Evolutionary conservation across 2,113 vertebrate genomes (phyloP).

Genomic region (Coryphaenoides rupestris): DNA sequence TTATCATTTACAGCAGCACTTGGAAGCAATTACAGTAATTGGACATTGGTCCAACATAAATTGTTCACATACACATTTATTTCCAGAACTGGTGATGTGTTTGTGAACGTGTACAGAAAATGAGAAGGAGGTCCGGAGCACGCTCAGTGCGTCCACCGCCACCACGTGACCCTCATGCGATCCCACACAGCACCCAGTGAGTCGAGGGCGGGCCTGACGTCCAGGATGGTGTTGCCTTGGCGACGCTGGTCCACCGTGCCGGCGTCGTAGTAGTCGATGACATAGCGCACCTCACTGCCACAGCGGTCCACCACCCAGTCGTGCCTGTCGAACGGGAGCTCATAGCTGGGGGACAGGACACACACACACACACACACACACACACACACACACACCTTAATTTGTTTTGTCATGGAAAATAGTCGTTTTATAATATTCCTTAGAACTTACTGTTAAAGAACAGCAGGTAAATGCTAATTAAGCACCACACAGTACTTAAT

Average conservation of each 20-base stretch:
- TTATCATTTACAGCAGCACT: no score
- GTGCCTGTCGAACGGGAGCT: constrained; percentile 84
- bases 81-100: background rate
- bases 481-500: no score
- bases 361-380: background rate
- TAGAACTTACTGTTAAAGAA: no score
- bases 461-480: no score
- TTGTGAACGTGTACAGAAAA: no score
- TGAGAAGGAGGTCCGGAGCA: background rate
- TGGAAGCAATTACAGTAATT: no score
- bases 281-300: constrained; percentile 80
- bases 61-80: no score
- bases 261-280: constrained; percentile 87
- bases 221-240: constrained; percentile 68
- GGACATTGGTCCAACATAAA: no score
- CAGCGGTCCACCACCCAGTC: constrained; percentile 86
- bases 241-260: constrained; percentile 65
- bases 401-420: no score
- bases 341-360: constrained; percentile 63
- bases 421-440: no score
- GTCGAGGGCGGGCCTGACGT: constrained; percentile 83
- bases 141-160: constrained; percentile 74
- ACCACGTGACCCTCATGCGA: constrained; percentile 86
- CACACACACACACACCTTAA: background rate
- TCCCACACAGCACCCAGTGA: constrained; percentile 83